Evolutionary conservation across 2,888 invertebrate species (phyloP).

Genomic region (Drosophila mimetica): DNA sequence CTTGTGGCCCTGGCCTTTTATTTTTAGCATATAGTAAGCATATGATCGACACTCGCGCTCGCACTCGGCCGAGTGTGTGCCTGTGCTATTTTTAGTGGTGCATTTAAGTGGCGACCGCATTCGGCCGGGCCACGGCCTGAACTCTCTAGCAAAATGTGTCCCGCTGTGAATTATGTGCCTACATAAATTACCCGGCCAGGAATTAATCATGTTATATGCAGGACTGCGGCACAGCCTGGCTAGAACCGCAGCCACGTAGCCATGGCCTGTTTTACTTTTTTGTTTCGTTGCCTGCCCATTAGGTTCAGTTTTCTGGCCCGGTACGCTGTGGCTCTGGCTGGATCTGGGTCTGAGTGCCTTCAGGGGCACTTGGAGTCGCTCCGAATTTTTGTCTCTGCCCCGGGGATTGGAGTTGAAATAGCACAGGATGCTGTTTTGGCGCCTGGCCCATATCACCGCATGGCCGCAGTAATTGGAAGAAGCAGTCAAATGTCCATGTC

Average conservation of each 20-base stretch:
- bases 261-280: conserved; percentile 19
- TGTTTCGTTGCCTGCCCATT: conserved; percentile 55
- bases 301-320: conserved; percentile 57
- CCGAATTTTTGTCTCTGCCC: conserved; percentile 65
- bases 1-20: conserved; percentile 45
- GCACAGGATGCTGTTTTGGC: conserved; percentile 33
- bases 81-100: conserved; percentile 71
- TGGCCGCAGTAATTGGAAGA: conserved; percentile 34
- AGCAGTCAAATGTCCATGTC: conserved; percentile 21
- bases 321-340: conserved; percentile 9
- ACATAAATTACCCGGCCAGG: conserved; percentile 81
- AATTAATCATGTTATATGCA: conserved; percentile 82
- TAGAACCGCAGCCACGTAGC: conserved; percentile 10
- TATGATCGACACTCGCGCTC: conserved; percentile 68
- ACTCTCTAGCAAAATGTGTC: conserved; percentile 78
- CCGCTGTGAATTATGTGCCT: conserved; percentile 82
- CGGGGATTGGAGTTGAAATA: conserved; percentile 38
- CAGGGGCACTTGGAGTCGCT: conserved; percentile 70
- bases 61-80: conserved; percentile 28
- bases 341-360: conserved; percentile 31
- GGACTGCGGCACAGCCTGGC: conserved; percentile 32
- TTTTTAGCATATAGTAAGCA: conserved; percentile 69
- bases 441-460: conserved; percentile 22
- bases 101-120: conserved; percentile 74
- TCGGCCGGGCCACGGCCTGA: conserved; percentile 59